Percentiles rank a stretch among this genome's conserved stretches.
phyloP scores from a whole-genome alignment of 1,140 invertebrate genomes.

The Sarcophaga peregrina region DNA sequence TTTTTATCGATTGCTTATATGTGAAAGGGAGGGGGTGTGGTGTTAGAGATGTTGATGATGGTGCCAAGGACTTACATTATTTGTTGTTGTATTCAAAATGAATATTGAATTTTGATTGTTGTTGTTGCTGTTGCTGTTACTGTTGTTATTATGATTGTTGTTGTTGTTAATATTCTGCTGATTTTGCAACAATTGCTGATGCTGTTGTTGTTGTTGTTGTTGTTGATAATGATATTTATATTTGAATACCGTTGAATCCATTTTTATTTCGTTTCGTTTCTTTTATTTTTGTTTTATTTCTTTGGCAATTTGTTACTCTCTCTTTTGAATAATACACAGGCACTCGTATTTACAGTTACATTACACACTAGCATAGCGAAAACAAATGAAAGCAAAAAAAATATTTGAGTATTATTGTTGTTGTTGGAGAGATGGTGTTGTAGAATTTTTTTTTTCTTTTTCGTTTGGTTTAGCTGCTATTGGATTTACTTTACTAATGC shows the following conservation, averaged over 20 bases:
- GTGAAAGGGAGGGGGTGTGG: too few relatives aligned
- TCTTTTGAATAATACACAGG: not conserved
- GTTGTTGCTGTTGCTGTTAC: constrained; percentile 29
- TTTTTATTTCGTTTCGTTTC: not conserved
- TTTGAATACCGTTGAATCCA: constrained; percentile 31
- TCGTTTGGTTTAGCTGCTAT: too few relatives aligned
- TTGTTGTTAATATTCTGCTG: not conserved
- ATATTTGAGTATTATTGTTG: too few relatives aligned
- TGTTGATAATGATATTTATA: constrained; percentile 28
- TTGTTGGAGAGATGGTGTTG: too few relatives aligned
- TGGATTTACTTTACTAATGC: too few relatives aligned
- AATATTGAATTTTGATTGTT: constrained; percentile 41
- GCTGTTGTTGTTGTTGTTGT: not conserved
- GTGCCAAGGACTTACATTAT: not conserved
- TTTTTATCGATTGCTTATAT: too few relatives aligned
- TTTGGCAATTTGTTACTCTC: not conserved
- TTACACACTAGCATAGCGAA: not conserved
- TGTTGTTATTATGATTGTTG: not conserved
- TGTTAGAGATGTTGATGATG: too few relatives aligned
- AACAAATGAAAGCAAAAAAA: too few relatives aligned
- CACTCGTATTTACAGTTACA: not conserved
- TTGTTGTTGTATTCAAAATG: constrained; percentile 33
- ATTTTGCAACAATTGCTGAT: not conserved
- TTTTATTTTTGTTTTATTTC: not conserved
- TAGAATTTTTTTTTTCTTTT: too few relatives aligned